Conservation (phyloP, 2,888 invertebrate species). For the Scaptomyza polygonia region DNA sequence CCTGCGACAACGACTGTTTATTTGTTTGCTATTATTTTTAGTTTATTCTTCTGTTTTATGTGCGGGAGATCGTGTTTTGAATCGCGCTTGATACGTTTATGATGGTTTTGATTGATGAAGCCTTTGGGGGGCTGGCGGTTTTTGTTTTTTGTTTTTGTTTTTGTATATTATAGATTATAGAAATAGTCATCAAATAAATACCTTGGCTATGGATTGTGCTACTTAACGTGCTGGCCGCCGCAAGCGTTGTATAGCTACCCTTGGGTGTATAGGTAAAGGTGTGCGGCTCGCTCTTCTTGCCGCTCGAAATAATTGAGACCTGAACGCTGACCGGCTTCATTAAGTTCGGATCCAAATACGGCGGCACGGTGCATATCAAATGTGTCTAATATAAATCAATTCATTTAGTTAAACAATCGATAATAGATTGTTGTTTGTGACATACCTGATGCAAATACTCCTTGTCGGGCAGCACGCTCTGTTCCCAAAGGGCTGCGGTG, state of each 20-base stretch:
- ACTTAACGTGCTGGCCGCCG: slow-evolving; percentile 83
- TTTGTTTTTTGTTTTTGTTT: not conserved
- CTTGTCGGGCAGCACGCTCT: slow-evolving; percentile 93
- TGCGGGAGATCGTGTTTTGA: slow-evolving; percentile 28
- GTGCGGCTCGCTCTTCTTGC: slow-evolving; percentile 94
- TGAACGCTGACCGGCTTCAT: slow-evolving; percentile 90
- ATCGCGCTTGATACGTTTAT: slow-evolving; percentile 30
- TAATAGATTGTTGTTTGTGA: too few species aligned
- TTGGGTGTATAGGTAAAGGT: slow-evolving; percentile 91
- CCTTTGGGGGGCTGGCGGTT: too few species aligned
- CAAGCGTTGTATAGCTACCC: slow-evolving; percentile 80
- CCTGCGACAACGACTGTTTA: slow-evolving; percentile 33
- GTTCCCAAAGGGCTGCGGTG: slow-evolving; percentile 88
- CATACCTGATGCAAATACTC: slow-evolving; percentile 93
- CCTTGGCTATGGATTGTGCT: slow-evolving; percentile 83
- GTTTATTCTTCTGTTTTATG: not conserved
- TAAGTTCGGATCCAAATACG: slow-evolving; percentile 88
- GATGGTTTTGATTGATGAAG: slow-evolving; percentile 12
- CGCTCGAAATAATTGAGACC: slow-evolving; percentile 92
- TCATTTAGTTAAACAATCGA: too few species aligned
- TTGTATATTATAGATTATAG: slow-evolving; percentile 8
- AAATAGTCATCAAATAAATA: slow-evolving; percentile 81
- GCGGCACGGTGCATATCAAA: slow-evolving; percentile 93
- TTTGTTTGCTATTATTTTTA: too few species aligned
- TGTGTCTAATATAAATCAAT: slow-evolving; percentile 87